Evolutionary conservation across 2,888 invertebrate genomes (phyloP).

Genomic region (Cosmia pyralina): DNA sequence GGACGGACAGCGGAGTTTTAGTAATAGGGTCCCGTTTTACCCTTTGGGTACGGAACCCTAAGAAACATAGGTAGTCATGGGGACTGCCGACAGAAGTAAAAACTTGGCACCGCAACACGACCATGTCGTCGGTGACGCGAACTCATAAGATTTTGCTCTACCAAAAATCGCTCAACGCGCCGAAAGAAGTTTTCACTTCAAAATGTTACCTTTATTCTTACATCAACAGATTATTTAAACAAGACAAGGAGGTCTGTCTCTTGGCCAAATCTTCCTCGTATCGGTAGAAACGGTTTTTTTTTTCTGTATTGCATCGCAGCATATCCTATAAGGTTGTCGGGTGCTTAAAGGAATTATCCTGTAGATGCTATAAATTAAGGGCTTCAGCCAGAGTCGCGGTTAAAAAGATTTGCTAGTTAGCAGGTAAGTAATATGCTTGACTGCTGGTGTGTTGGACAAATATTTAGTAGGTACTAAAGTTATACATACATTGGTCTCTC

Average conservation of each 20-base stretch:
- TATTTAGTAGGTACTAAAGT: neutral
- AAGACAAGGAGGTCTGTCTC: neutral
- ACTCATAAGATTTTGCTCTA: no score
- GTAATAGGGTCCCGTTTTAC: no score
- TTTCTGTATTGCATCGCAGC: neutral
- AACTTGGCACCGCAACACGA: no score
- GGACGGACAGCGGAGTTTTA: no score
- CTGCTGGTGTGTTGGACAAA: neutral
- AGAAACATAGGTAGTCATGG: no score
- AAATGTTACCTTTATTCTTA: neutral
- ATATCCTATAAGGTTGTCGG: neutral
- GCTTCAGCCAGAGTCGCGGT: neutral
- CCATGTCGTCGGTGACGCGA: no score
- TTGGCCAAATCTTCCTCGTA: neutral
- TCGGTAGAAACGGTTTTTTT: neutral
- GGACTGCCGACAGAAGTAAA: no score
- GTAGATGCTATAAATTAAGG: neutral
- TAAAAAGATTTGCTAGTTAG: neutral
- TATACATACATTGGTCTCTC: neutral
- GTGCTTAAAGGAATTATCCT: neutral
- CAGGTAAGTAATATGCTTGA: neutral
- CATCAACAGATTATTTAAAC: neutral
- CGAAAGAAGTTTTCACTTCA: no score
- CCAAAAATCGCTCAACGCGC: no score
- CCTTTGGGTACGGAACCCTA: no score